Evolutionary conservation across 2,113 vertebrate genomes (phyloP).

Genomic region (Urocynchramus pylzowi): DNA sequence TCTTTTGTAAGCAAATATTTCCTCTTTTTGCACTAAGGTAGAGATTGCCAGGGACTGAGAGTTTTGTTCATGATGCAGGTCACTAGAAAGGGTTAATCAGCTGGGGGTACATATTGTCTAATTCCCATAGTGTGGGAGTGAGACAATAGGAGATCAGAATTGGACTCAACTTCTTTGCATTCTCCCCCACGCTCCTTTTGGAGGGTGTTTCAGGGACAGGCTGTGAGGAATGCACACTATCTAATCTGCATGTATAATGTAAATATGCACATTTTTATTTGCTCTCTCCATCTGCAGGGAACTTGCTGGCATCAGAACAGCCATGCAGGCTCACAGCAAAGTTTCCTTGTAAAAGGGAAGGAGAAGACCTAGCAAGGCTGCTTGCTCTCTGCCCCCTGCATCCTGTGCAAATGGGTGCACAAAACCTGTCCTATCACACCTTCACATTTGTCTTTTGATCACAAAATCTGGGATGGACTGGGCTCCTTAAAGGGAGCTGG

Average conservation of each 20-base stretch:
- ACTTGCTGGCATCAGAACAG: conserved; percentile 54
- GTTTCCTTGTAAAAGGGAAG: neutral
- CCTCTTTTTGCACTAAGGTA: neutral
- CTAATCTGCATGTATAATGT: conserved; percentile 70
- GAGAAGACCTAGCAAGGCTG: neutral
- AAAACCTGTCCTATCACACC: neutral
- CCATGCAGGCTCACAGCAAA: conserved; percentile 33
- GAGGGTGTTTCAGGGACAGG: conserved; percentile 68
- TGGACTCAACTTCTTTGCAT: conserved; percentile 52
- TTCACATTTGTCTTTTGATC: neutral
- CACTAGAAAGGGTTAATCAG: conserved; percentile 24
- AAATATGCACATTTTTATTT: conserved; percentile 54
- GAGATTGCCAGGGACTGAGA: neutral
- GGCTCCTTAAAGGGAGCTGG: neutral
- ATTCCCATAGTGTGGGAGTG: neutral
- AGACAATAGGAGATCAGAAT: conserved; percentile 26
- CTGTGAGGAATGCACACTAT: conserved; percentile 63
- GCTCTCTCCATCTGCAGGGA: conserved; percentile 58
- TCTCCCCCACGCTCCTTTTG: conserved; percentile 55
- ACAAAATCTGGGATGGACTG: neutral
- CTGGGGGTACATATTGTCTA: neutral
- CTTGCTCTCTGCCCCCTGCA: neutral
- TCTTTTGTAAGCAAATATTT: neutral
- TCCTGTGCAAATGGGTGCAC: neutral
- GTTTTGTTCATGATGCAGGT: neutral